Base-by-base conservation (phyloP, 2,113 vertebrate species). In the Misgurnus anguillicaudatus region DNA sequence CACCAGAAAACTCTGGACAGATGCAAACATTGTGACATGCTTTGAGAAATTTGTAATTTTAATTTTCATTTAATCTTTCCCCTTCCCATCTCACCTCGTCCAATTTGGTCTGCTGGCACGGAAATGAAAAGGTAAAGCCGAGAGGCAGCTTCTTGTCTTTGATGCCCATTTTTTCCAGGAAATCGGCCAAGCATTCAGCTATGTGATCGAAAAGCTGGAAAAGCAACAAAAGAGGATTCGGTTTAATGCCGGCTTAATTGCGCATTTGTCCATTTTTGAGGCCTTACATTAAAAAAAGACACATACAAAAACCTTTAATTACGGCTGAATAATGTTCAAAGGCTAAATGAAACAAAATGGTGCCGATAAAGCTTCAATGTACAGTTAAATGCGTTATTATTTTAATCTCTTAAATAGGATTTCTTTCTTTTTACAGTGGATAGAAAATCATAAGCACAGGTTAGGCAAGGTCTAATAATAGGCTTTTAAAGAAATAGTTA, bases 91-190 rank as follows among this genome's bases (percentile, higher is more conserved):
- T 91, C 84, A 99, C 98, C 95, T 99, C 97, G 0, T 99, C 97
- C 79, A 99, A 90, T 82, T 97, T 96, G 65, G 92, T 95, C 88
- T 99, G 98, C 73, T 91, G 89, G 48, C 97, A 99, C 0, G 98
- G 97, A 79, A 99, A 99, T 0, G 97, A 98, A 90, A 99, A 99
- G 31, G 97, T 98, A 85, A 99, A 99, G 3, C 98, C 98, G 3
- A 99, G 89, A 0, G 97, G 96, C 1, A 99, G 94, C 72, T 95
- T 99, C 91, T 94, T 94, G 53, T 97, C 91, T 79, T 99, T 99
- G 75, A 99, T 99, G 1, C 95, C 91, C 83, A 96, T 88, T 75
- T 96, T 96, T 0, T 97, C 95, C 94, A 98, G 60, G 90, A 98
- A 98, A 85, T 93, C 93, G 64, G 94, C 94, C 91, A 99, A 86